These are phyloP conservation scores for Diaprepes abbreviatus DNA, from an alignment of 2,888 invertebrate species.

Conservation along the genomic window DNA sequence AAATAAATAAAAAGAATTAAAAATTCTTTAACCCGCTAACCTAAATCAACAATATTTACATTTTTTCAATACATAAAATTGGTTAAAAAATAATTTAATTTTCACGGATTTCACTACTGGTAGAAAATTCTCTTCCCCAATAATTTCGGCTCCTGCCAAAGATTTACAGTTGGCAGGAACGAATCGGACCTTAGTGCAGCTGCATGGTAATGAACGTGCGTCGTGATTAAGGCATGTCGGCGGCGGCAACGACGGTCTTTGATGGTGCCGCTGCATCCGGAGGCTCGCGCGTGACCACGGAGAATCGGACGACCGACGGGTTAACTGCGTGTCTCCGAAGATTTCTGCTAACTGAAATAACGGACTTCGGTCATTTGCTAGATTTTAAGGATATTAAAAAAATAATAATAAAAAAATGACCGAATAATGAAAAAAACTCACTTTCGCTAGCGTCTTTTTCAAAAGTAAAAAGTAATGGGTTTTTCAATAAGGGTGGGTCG, in stretches of 20 bases:
- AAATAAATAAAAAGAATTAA: too few species aligned
- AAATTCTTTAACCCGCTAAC: too few species aligned
- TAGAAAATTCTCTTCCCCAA: slow-evolving; percentile 4
- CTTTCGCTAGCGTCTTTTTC: too few species aligned
- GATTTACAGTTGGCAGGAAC: slow-evolving; percentile 37
- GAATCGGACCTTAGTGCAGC: slow-evolving; percentile 37
- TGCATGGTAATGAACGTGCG: slow-evolving; percentile 45
- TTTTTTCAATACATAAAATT: too few species aligned
- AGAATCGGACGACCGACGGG: slow-evolving; percentile 58
- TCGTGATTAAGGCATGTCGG: slow-evolving; percentile 53
- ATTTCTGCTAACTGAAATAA: slow-evolving; percentile 22
- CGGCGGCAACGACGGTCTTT: slow-evolving; percentile 56
- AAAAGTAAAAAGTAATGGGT: too few species aligned
- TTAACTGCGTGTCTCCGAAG: slow-evolving; percentile 38
- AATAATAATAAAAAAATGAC: too few species aligned
- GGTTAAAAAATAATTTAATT: too few species aligned
- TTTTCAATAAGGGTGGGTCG: too few species aligned
- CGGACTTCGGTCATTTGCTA: too few species aligned
- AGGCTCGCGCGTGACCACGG: slow-evolving; percentile 64
- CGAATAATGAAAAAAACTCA: too few species aligned
- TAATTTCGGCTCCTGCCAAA: slow-evolving; percentile 12
- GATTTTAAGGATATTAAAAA: too few species aligned
- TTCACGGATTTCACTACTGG: neutral
- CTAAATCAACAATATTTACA: too few species aligned
- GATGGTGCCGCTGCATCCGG: slow-evolving; percentile 58